Evolutionary conservation across 2,888 invertebrate genomes (phyloP).

Genomic region (Encarsia formosa): DNA sequence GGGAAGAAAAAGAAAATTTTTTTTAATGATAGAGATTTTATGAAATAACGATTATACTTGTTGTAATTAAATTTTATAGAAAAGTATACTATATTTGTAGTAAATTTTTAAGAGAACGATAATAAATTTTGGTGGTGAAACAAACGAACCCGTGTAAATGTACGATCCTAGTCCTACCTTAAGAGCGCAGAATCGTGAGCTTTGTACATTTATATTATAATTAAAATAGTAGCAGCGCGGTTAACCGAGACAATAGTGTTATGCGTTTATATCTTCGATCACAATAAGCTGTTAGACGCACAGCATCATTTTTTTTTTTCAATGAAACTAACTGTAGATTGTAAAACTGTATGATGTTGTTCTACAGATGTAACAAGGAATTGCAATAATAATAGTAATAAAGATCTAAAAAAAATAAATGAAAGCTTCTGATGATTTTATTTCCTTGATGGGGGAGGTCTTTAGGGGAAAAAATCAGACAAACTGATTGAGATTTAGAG

Average conservation of each 20-base stretch:
- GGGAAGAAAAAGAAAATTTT: slow-evolving; percentile 18
- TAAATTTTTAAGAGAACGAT: slow-evolving; percentile 22
- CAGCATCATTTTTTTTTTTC: slow-evolving; percentile 34
- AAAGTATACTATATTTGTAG: slow-evolving; percentile 24
- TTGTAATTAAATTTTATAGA: slow-evolving; percentile 23
- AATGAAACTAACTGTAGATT: slow-evolving; percentile 47
- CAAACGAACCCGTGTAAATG: slow-evolving; percentile 16
- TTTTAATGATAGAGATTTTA: slow-evolving; percentile 21
- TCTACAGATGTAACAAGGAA: slow-evolving; percentile 38
- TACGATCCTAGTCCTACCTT: slow-evolving; percentile 31
- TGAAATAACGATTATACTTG: slow-evolving; percentile 19
- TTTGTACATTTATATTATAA: slow-evolving; percentile 44
- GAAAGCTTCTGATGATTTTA: not conserved
- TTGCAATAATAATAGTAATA: slow-evolving; percentile 33
- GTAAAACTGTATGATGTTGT: slow-evolving; percentile 42
- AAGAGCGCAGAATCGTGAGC: slow-evolving; percentile 33
- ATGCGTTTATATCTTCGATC: slow-evolving; percentile 19
- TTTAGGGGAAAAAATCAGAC: not conserved
- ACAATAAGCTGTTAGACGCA: slow-evolving; percentile 24
- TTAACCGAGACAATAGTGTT: slow-evolving; percentile 31
- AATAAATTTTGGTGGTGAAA: slow-evolving; percentile 18
- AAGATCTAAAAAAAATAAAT: not conserved
- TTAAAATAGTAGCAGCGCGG: slow-evolving; percentile 29
- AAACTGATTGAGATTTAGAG: slow-evolving; percentile 10
- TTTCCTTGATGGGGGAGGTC: not conserved